A percentile compares a stretch with the other conserved stretches of the same genome.
Conservation (phyloP, 2,113 vertebrate species). For the Chaetorhynchus papuensis region DNA sequence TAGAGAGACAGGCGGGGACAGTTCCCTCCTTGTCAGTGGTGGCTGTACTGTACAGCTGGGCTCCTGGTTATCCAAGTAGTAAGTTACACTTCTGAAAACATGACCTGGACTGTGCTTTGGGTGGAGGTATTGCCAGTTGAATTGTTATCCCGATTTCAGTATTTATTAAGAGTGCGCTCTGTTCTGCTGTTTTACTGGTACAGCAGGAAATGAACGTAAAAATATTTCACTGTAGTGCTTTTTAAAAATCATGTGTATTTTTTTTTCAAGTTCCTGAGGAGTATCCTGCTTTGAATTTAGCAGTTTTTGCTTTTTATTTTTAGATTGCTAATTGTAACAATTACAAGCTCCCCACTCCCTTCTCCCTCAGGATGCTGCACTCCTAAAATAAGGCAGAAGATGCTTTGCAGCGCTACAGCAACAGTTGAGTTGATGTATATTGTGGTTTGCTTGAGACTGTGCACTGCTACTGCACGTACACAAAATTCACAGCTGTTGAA, state of each 20-base stretch:
- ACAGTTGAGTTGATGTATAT: background rate
- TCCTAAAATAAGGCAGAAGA: background rate
- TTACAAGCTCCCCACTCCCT: background rate
- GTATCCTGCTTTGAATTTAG: background rate
- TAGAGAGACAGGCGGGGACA: background rate
- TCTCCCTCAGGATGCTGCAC: background rate
- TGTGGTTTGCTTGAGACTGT: background rate
- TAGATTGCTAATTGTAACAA: background rate
- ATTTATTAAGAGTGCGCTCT: background rate
- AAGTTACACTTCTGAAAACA: background rate
- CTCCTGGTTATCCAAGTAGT: background rate
- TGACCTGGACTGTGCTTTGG: background rate
- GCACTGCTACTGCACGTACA: background rate
- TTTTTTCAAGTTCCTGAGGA: background rate
- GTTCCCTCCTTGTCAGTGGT: background rate
- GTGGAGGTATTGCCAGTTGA: background rate
- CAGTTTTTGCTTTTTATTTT: background rate
- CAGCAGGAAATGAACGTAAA: background rate
- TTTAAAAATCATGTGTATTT: background rate
- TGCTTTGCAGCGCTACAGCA: rapidly evolving
- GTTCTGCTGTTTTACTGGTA: background rate
- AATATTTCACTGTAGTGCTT: background rate
- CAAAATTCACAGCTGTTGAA: background rate
- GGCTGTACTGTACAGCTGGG: background rate
- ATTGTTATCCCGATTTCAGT: background rate